phyloP scores from a whole-genome alignment of 2,113 vertebrate species.

The Pheucticus melanocephalus region DNA sequence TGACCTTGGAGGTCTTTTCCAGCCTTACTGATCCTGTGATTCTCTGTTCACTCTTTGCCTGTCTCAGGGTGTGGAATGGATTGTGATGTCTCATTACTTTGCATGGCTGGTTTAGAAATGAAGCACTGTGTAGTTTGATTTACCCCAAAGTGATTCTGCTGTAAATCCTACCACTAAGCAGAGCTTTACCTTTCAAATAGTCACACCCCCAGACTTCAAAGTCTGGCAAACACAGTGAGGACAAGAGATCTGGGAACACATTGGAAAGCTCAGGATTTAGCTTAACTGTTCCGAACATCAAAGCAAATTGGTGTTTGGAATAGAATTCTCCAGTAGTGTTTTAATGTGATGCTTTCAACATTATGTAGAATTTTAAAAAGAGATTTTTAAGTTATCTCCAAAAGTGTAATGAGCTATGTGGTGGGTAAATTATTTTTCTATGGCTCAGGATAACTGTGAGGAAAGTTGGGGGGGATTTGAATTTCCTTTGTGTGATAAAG shows the following conservation, averaged over 20 bases:
- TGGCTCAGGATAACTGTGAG: neutral
- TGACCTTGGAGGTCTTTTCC: neutral
- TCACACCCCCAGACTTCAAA: neutral
- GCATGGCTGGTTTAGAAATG: neutral
- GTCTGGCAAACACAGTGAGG: neutral
- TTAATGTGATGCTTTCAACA: neutral
- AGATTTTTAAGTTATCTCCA: neutral
- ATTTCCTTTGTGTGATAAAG: neutral
- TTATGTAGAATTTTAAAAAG: neutral
- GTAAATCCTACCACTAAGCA: neutral
- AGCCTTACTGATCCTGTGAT: neutral
- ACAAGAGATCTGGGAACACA: neutral
- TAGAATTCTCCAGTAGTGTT: neutral
- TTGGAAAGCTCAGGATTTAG: neutral
- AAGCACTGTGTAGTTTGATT: neutral
- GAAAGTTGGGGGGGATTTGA: neutral
- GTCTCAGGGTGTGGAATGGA: neutral
- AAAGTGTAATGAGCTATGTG: neutral
- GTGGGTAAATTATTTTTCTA: neutral
- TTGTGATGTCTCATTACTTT: neutral
- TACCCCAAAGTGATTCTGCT: neutral
- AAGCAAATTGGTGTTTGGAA: neutral
- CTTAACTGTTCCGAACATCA: neutral
- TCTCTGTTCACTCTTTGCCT: neutral
- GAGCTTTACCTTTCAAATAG: neutral